These are phyloP conservation scores for Mus spretus DNA, from an alignment of 2,797 vertebrate species.

Conservation along the genomic window DNA sequence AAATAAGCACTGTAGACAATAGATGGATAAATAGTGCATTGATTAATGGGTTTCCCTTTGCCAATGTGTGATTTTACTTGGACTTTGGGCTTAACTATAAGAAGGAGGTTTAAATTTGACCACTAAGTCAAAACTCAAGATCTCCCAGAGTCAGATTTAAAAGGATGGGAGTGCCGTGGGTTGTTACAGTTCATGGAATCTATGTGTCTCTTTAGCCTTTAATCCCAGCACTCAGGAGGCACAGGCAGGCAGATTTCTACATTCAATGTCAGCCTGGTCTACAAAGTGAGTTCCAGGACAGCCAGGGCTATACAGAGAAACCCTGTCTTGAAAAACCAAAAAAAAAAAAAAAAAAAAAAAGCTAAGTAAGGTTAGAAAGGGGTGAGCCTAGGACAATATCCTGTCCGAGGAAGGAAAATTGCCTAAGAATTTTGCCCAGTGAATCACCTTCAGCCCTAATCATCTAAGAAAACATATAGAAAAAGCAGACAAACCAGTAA, in stretches of 20 bases:
- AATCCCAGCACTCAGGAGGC: no score
- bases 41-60: slow-evolving; percentile 14
- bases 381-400: neutral
- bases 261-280: no score
- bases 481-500: neutral
- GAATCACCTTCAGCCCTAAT: neutral
- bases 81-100: neutral
- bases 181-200: neutral
- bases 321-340: no score
- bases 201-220: neutral
- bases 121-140: slow-evolving; percentile 34
- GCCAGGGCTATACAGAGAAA: no score
- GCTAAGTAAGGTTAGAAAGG: neutral
- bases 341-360: neutral
- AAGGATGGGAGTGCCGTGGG: neutral
- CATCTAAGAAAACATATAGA: neutral
- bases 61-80: slow-evolving; percentile 22
- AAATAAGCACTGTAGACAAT: slow-evolving; percentile 36
- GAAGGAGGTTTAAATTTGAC: slow-evolving; percentile 1
- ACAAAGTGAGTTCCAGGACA: no score
- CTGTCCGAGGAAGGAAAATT: neutral
- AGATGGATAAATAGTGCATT: slow-evolving; percentile 35
- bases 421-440: neutral
- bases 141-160: neutral
- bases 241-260: no score